Evolutionary conservation across 2,888 invertebrate species (phyloP), one percentile per base, ranked within the genome.

Genomic region (Plebejus argus): DNA sequence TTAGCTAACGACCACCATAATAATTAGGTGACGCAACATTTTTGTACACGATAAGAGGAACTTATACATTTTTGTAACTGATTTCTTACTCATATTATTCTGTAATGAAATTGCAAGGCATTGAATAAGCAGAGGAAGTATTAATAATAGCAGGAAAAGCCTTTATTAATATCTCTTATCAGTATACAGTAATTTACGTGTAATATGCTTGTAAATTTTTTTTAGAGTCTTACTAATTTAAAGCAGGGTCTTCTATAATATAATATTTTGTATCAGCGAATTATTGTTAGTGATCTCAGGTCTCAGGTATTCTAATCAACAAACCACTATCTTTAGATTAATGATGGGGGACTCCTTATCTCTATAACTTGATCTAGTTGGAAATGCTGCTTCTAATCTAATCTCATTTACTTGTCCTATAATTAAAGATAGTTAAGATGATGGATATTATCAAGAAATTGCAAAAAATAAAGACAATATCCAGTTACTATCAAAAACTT

Each of bases 311-410:
- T 66, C 66, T 66, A 66, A 66, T 66, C 66, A 66, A 28, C 10
- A 15, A 66, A 28, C 66, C 66, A 66, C 66, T 66, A 66, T 66
- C 66, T 66, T 66, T 66, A 66, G 66, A 66, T 66, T 66, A 18
- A 66, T 66, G 66, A 33, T 33, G 66, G 28, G 58, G 66, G 28
- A 33, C 66, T 28, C 2, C 66, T 66, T 66, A 66, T 66, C 66
- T 66, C 66, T 33, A 66, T 66, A 66, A 66, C 28, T 66, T 33
- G 66, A 18, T 66, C 28, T 28, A 33, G 28, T 66, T 66, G 28
- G 28, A 66, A 28, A 66, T 66, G 66, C 66, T 28, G 66, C 66
- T 66, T 33, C 15, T 66, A 66, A 66, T 66, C 28, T 28, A 28
- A 28, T 66, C 28, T 66, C 28, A 66, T 66, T 66, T 33, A 66